These are phyloP conservation scores for Acanthosepion esculentum DNA, from an alignment of 2,888 invertebrate species.

Conservation along the genomic window DNA sequence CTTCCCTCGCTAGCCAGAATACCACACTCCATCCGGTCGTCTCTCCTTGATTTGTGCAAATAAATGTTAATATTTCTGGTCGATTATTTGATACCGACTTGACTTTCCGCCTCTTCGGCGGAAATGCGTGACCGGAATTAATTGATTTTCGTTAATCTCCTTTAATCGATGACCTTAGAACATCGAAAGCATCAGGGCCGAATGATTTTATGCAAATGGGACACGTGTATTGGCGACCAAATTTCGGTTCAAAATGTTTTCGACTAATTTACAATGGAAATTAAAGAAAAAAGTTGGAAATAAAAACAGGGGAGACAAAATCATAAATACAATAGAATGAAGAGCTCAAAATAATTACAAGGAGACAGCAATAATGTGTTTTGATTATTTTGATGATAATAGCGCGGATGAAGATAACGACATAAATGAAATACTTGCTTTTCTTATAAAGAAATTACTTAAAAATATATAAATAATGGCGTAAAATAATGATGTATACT, in stretches of 20 bases:
- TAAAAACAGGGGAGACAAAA: background rate
- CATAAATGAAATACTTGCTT: background rate
- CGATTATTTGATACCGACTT: background rate
- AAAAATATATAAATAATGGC: background rate
- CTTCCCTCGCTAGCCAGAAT: too few species aligned
- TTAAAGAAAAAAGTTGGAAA: background rate
- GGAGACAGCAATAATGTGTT: background rate
- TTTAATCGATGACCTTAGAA: background rate
- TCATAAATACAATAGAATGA: too few species aligned
- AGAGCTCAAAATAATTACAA: background rate
- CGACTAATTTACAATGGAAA: background rate
- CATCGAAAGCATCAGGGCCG: background rate
- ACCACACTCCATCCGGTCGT: too few species aligned
- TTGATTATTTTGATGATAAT: background rate
- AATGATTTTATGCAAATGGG: background rate
- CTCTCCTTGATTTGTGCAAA: background rate
- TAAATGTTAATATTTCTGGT: background rate
- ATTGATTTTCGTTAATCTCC: background rate
- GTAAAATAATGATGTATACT: background rate
- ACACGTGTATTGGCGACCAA: background rate
- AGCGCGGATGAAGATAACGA: background rate
- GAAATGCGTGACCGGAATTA: constrained; percentile 18
- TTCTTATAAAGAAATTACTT: background rate
- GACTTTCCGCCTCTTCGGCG: background rate
- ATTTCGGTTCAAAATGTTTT: background rate